A percentile compares a stretch with the other conserved stretches of the same genome.
Conservation (phyloP, 2,797 vertebrate species). For the Buphagus erythrorhynchus region DNA sequence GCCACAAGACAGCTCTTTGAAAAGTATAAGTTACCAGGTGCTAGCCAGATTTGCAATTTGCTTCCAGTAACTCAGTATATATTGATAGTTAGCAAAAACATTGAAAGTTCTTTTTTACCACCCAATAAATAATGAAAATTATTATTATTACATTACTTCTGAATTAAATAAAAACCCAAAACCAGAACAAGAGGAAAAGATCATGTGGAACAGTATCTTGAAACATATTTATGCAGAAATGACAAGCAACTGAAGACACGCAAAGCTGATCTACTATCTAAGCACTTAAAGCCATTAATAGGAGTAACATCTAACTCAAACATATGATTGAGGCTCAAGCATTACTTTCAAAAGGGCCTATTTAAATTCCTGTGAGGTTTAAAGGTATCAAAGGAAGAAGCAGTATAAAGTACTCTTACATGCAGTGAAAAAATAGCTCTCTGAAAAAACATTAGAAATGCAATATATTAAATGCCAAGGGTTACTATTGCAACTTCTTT, state of each 20-base stretch:
- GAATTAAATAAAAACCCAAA: conserved; percentile 49
- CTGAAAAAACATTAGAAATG: conserved; percentile 66
- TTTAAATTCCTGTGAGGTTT: conserved; percentile 76
- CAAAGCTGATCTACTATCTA: conserved; percentile 71
- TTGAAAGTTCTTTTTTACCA: conserved; percentile 10
- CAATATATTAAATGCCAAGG: conserved; percentile 52
- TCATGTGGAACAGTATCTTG: conserved; percentile 14
- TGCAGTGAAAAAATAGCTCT: neutral
- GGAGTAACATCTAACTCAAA: conserved; percentile 74
- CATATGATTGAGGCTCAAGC: conserved; percentile 70
- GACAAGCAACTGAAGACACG: conserved; percentile 68
- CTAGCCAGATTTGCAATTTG: neutral
- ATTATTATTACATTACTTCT: conserved; percentile 24
- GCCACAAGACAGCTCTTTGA: neutral
- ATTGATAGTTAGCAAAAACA: conserved; percentile 25
- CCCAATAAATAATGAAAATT: conserved; percentile 19
- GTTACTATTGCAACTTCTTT: conserved; percentile 5
- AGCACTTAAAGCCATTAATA: conserved; percentile 79
- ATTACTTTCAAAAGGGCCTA: conserved; percentile 58
- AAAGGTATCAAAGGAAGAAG: conserved; percentile 63
- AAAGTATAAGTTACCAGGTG: neutral
- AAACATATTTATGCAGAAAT: conserved; percentile 75
- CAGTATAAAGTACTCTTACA: conserved; percentile 55
- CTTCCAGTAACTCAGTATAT: conserved; percentile 17
- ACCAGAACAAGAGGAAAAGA: conserved; percentile 2